Evolutionary conservation across 2,797 vertebrate species (phyloP).

Genomic region (Catharus ustulatus): DNA sequence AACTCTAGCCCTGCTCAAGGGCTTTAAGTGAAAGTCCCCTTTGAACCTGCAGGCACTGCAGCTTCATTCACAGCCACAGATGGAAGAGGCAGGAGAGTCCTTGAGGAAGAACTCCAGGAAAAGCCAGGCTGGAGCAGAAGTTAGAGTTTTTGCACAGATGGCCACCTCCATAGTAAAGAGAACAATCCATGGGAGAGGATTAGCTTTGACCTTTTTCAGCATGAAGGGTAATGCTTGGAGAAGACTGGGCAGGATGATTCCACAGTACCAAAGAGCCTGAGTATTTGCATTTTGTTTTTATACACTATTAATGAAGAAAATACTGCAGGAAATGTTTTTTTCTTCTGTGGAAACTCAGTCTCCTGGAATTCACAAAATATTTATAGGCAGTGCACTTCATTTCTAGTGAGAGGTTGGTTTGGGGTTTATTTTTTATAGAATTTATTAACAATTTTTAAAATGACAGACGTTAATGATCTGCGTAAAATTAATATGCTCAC

Average conservation of each 20-base stretch:
- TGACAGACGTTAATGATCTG: neutral
- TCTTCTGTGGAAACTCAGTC: neutral
- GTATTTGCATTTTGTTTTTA: neutral
- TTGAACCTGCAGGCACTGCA: slow-evolving; percentile 38
- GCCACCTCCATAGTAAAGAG: slow-evolving; percentile 64
- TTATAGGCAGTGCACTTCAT: neutral
- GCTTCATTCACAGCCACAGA: slow-evolving; percentile 27
- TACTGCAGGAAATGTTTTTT: neutral
- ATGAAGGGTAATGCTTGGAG: slow-evolving; percentile 6
- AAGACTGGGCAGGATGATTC: neutral
- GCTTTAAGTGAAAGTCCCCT: slow-evolving; percentile 36
- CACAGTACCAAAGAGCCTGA: neutral
- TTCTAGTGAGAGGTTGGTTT: neutral
- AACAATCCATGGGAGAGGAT: slow-evolving; percentile 63
- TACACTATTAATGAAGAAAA: neutral
- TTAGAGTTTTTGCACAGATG: slow-evolving; percentile 61
- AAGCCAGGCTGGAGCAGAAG: slow-evolving; percentile 43
- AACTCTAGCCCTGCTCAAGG: neutral
- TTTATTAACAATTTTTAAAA: slow-evolving; percentile 10
- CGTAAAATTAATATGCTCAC: neutral
- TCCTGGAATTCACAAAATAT: neutral
- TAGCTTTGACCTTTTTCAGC: slow-evolving; percentile 62
- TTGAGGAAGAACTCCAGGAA: slow-evolving; percentile 49
- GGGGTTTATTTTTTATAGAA: neutral
- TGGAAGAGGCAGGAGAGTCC: slow-evolving; percentile 44